phyloP scores from a whole-genome alignment of 2,113 vertebrate species.

The Paratilapia polleni region DNA sequence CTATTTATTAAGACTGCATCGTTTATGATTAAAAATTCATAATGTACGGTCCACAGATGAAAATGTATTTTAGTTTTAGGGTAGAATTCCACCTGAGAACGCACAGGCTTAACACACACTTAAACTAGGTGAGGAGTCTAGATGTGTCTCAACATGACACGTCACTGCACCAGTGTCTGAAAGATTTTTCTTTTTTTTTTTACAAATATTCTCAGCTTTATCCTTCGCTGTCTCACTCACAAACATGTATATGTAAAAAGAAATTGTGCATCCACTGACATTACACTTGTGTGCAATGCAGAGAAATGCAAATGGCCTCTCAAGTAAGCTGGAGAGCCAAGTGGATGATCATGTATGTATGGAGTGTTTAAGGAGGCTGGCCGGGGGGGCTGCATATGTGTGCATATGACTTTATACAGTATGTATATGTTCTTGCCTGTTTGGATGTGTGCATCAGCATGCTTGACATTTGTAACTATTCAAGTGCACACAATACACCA shows the following conservation, averaged over 20 bases:
- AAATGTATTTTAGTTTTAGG: background rate
- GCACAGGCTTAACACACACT: background rate
- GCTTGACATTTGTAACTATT: constrained; percentile 6
- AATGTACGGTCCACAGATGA: background rate
- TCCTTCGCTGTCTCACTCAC: background rate
- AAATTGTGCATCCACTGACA: constrained; percentile 9
- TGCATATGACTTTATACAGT: background rate
- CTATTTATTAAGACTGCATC: background rate
- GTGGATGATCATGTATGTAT: constrained; percentile 28
- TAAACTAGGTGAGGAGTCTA: background rate
- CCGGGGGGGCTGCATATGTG: background rate
- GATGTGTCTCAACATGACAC: background rate
- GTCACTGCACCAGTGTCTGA: constrained; percentile 30
- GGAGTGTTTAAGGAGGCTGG: background rate
- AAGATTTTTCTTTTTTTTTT: no score
- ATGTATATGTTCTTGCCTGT: background rate
- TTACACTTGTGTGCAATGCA: constrained; percentile 68
- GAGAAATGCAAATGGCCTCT: constrained; percentile 70
- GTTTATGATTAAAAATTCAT: background rate
- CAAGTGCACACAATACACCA: background rate
- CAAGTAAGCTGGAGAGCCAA: constrained; percentile 27
- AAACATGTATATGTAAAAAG: background rate
- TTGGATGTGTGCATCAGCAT: background rate
- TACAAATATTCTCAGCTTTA: background rate
- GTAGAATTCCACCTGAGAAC: background rate